phyloP scores from a whole-genome alignment of 2,888 invertebrate genomes.

The Andrena fulva region DNA sequence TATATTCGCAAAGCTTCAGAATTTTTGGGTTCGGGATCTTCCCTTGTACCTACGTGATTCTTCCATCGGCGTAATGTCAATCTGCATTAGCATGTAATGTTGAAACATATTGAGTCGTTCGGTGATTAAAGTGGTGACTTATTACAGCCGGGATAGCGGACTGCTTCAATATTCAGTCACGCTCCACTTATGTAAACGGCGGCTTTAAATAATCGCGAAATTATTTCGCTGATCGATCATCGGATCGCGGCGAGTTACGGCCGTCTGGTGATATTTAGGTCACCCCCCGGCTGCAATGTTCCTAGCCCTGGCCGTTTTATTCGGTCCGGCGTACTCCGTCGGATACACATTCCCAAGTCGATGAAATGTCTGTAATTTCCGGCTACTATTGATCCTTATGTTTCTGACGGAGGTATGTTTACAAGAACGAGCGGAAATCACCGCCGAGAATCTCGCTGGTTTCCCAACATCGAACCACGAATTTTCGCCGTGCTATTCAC shows the following conservation, averaged over 20 bases:
- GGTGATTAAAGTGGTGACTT: constrained; percentile 6
- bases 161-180: constrained; percentile 3
- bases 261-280: constrained; percentile 25
- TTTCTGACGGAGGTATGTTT: constrained; percentile 36
- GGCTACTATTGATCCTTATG: constrained; percentile 53
- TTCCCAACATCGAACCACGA: constrained; percentile 20
- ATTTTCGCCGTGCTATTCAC: background rate
- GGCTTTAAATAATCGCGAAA: constrained; percentile 42
- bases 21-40: too few species aligned
- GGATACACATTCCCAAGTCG: constrained; percentile 46
- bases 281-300: constrained; percentile 9
- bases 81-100: background rate
- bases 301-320: constrained; percentile 25
- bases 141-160: background rate
- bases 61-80: too few species aligned
- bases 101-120: background rate
- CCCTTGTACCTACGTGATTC: too few species aligned
- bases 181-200: constrained; percentile 11
- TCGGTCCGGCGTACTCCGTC: constrained; percentile 14
- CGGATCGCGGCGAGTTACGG: background rate
- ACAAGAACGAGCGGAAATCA: constrained; percentile 41
- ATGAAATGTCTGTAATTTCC: constrained; percentile 59
- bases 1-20: too few species aligned
- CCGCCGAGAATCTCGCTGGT: constrained; percentile 1
- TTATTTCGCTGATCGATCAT: constrained; percentile 48